phyloP scores from a whole-genome alignment of 1,140 invertebrate genomes.

The Vanessa atalanta region DNA sequence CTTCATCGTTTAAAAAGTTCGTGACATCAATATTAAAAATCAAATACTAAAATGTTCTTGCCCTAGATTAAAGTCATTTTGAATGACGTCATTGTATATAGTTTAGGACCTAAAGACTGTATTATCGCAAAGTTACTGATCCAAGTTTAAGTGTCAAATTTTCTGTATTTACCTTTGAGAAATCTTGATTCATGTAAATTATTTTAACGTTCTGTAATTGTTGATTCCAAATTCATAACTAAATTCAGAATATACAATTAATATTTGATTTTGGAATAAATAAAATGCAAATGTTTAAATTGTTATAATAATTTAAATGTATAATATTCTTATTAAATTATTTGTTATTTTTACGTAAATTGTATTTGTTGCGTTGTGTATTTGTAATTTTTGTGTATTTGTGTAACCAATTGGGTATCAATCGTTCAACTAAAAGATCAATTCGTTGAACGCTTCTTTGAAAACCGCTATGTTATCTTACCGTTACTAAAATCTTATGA shows the following conservation, averaged over 20 bases:
- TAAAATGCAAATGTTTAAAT: not conserved
- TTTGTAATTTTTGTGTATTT: slow-evolving; percentile 25
- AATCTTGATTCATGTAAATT: not conserved
- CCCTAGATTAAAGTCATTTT: slow-evolving; percentile 51
- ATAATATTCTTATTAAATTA: not conserved
- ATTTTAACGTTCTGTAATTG: not conserved
- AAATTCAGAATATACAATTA: not conserved
- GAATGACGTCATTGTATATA: slow-evolving; percentile 68
- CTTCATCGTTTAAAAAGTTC: not conserved
- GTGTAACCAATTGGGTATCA: slow-evolving; percentile 12
- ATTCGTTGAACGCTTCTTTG: slow-evolving; percentile 53
- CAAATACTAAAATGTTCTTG: slow-evolving; percentile 36
- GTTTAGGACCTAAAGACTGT: slow-evolving; percentile 74
- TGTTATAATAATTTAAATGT: not conserved
- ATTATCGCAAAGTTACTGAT: slow-evolving; percentile 52
- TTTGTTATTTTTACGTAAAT: not conserved
- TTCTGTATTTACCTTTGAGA: slow-evolving; percentile 9
- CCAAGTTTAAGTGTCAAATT: slow-evolving; percentile 37
- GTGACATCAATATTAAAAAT: slow-evolving; percentile 12
- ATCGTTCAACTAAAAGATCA: slow-evolving; percentile 6
- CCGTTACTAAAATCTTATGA: slow-evolving; percentile 76
- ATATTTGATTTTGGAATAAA: not conserved
- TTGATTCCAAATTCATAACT: not conserved
- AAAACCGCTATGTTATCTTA: slow-evolving; percentile 63
- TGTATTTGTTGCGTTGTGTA: slow-evolving; percentile 3